A percentile compares a stretch with the other conserved stretches of the same genome.
phyloP scores from a whole-genome alignment of 2,888 invertebrate species.

The Sialis fuliginosa region DNA sequence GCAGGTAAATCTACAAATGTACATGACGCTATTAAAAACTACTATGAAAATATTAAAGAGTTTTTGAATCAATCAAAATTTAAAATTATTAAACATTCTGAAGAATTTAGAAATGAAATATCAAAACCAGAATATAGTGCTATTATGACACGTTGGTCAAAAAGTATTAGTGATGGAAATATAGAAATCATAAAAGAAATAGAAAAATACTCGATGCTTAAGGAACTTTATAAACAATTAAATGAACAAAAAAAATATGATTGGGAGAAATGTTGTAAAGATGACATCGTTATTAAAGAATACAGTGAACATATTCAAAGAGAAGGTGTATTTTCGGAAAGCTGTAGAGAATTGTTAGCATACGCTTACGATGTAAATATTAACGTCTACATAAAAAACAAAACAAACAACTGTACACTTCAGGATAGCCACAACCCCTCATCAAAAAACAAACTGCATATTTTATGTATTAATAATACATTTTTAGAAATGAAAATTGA shows the following conservation, averaged over 20 bases:
- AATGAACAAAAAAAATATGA: slow-evolving; percentile 3
- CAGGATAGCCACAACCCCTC: neutral
- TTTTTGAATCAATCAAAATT: slow-evolving; percentile 5
- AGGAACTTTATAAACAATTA: slow-evolving; percentile 2
- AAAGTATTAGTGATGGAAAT: neutral
- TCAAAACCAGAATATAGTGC: neutral
- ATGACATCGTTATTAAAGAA: slow-evolving; percentile 5
- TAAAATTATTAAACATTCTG: slow-evolving; percentile 3
- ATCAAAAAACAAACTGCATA: slow-evolving; percentile 3
- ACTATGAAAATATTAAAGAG: slow-evolving; percentile 3
- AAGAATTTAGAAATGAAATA: neutral
- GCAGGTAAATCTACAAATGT: neutral
- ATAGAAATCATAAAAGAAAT: slow-evolving; percentile 2
- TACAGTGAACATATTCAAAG: slow-evolving; percentile 8
- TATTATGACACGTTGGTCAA: neutral
- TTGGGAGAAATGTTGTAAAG: slow-evolving; percentile 4
- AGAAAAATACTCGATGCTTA: neutral
- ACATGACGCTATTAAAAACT: slow-evolving; percentile 4
- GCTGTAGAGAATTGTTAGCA: slow-evolving; percentile 10
- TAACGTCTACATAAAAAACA: slow-evolving; percentile 6
- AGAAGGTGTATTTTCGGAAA: slow-evolving; percentile 8
- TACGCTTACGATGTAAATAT: slow-evolving; percentile 8
- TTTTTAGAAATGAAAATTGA: slow-evolving; percentile 6
- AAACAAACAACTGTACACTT: slow-evolving; percentile 3
- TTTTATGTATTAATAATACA: slow-evolving; percentile 2